phyloP scores from a whole-genome alignment of 2,888 invertebrate species.

The Stictocephala bisonia region DNA sequence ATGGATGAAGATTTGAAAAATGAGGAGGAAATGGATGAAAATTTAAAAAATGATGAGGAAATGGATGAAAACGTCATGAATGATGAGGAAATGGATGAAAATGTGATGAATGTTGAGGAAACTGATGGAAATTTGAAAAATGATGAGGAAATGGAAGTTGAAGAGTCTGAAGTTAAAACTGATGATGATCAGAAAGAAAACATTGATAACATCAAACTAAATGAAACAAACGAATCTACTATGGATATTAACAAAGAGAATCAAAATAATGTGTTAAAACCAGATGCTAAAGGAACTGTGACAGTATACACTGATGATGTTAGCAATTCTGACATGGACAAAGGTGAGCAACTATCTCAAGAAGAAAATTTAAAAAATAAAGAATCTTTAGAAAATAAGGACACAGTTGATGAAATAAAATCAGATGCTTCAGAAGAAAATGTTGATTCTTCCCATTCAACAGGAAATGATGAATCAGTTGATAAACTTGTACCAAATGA shows the following conservation, averaged over 20 bases:
- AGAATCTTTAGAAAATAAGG: not conserved
- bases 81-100: not conserved
- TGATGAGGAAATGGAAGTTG: constrained; percentile 15
- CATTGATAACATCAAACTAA: too few relatives aligned
- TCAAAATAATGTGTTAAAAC: too few relatives aligned
- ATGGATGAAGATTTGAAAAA: too few relatives aligned
- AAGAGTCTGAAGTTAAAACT: not conserved
- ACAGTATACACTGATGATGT: too few relatives aligned
- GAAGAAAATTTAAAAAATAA: too few relatives aligned
- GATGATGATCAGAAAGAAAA: not conserved
- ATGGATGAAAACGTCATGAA: not conserved
- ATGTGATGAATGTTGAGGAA: not conserved
- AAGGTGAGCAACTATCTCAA: too few relatives aligned
- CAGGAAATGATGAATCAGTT: not conserved
- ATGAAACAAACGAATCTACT: too few relatives aligned
- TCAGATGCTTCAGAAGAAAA: constrained; percentile 2
- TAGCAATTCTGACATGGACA: too few relatives aligned
- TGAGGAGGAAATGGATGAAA: too few relatives aligned
- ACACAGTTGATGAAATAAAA: not conserved
- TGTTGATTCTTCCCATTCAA: not conserved
- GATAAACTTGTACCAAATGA: not conserved
- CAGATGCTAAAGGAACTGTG: too few relatives aligned
- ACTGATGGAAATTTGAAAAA: not conserved
- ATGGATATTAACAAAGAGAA: too few relatives aligned
- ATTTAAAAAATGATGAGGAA: not conserved